A percentile compares a stretch with the other conserved stretches of the same genome.
Evolutionary conservation across 2,888 invertebrate species (phyloP).

Genomic region (Tetanocera ferruginea): DNA sequence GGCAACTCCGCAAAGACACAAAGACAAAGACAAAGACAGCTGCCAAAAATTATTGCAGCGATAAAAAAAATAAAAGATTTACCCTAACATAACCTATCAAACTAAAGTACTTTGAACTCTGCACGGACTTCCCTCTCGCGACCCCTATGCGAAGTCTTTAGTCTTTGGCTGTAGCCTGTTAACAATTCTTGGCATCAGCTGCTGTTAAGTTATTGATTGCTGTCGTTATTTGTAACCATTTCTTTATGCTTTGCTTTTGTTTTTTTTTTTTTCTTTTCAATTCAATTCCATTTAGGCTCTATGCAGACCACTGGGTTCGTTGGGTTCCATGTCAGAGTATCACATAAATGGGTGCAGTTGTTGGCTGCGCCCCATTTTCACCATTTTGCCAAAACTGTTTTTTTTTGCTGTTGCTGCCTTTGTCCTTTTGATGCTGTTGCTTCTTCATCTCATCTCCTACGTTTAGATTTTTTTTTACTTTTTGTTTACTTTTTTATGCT

Average conservation of each 20-base stretch:
- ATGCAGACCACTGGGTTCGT: constrained; percentile 14
- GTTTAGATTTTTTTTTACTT: background rate
- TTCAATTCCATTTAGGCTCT: constrained; percentile 26
- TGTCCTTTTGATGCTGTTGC: constrained; percentile 1
- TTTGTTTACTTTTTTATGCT: background rate
- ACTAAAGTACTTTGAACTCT: constrained; percentile 9
- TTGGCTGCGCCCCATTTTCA: background rate
- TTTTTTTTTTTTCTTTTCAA: background rate
- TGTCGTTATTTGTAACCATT: constrained; percentile 38
- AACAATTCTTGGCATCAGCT: constrained; percentile 54
- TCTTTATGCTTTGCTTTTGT: background rate
- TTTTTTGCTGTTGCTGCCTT: background rate
- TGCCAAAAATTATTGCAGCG: constrained; percentile 42
- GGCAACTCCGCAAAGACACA: background rate
- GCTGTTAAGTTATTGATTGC: constrained; percentile 44
- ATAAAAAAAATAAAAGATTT: constrained; percentile 40
- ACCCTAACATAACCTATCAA: constrained; percentile 15
- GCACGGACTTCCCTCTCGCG: background rate
- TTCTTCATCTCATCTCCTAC: background rate
- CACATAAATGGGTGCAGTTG: background rate
- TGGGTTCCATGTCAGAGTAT: constrained; percentile 1
- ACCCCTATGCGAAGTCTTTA: background rate
- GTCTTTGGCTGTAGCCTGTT: background rate
- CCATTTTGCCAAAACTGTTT: background rate
- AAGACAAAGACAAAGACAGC: constrained; percentile 21